phyloP scores from a whole-genome alignment of 1,140 invertebrate genomes.

The Meteorus sp. region DNA sequence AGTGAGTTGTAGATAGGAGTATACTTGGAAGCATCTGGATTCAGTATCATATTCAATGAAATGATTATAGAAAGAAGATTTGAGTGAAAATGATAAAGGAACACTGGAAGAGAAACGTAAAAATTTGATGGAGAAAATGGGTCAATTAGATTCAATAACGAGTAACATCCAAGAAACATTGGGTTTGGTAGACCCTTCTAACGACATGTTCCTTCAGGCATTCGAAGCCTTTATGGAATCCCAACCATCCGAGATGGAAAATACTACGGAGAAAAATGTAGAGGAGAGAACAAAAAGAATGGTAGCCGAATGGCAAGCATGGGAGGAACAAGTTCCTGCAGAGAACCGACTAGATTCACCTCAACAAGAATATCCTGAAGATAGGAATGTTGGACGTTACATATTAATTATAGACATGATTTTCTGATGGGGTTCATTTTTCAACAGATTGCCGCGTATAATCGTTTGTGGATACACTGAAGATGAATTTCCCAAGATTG shows the following conservation, averaged over 20 bases:
- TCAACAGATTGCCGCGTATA: slow-evolving; percentile 45
- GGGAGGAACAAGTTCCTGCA: neutral
- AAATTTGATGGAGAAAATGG: slow-evolving; percentile 41
- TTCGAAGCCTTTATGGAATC: slow-evolving; percentile 38
- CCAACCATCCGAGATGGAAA: slow-evolving; percentile 17
- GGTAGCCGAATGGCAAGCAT: neutral
- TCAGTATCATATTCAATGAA: neutral
- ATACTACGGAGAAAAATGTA: neutral
- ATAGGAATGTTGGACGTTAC: slow-evolving; percentile 44
- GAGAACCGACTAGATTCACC: slow-evolving; percentile 39
- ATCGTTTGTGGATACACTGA: slow-evolving; percentile 50
- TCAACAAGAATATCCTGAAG: slow-evolving; percentile 44
- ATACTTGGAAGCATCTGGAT: neutral
- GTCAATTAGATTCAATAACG: slow-evolving; percentile 49
- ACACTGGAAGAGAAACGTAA: slow-evolving; percentile 41
- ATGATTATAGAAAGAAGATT: slow-evolving; percentile 45
- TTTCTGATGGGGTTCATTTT: too few relatives aligned
- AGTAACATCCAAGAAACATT: slow-evolving; percentile 43
- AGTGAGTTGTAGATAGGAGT: too few relatives aligned
- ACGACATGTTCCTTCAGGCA: slow-evolving; percentile 36
- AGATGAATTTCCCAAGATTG: slow-evolving; percentile 48
- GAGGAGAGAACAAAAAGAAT: neutral
- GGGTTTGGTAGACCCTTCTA: slow-evolving; percentile 42
- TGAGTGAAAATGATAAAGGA: slow-evolving; percentile 45
- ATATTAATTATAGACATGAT: too few relatives aligned